Evolutionary conservation across 2,888 invertebrate species (phyloP), one percentile per base, ranked within the genome.

Genomic region (Drosophila kokeensis): DNA sequence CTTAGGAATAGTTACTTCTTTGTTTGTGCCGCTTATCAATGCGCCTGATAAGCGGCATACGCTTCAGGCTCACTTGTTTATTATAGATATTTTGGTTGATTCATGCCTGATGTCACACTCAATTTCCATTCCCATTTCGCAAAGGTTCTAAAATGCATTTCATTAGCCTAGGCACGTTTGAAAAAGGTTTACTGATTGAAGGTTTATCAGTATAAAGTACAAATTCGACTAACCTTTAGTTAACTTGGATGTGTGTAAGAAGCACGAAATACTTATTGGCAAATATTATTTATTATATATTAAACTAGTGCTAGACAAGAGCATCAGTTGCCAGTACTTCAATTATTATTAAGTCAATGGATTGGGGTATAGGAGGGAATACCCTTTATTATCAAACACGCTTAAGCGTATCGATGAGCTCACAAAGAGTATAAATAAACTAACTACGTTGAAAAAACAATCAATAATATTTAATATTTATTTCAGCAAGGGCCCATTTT

Each of bases 41-140:
- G 50, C 38, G 38, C 6, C 24, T 75, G 78, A 79, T 78, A 78
- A 77, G 62, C 32, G 53, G 3, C 42, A 45, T 27, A 32, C 18
- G 18, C 0, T 32, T 62, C 53, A 21, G 30, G 50, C 40, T 75
- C 38, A 27, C 45, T 67, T 49, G n/a, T 32, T 58, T 32, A 18
- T 10, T 30, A 29, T 57, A 61, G 54, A 78, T 77, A 78, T 50
- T 21, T 34, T 11, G 53, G 40, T 48, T 77, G 75, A 75, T 62
- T 75, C 75, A 75, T 30, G 30, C 15, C 55, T 55, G 54, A 63
- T 65, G 61, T 64, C 77, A 72, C 38, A 36, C 30, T 21, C 13
- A 53, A 42, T 71, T 57, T 42, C 27, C 7, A 60, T n/a, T 62
- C 27, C 2, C 24, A 38, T 13, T 50, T 36, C 58, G 50, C 27